Percentiles rank a stretch among this genome's conserved stretches.
Conservation (phyloP, 2,888 invertebrate genomes). For the Drosophila infuscata region DNA sequence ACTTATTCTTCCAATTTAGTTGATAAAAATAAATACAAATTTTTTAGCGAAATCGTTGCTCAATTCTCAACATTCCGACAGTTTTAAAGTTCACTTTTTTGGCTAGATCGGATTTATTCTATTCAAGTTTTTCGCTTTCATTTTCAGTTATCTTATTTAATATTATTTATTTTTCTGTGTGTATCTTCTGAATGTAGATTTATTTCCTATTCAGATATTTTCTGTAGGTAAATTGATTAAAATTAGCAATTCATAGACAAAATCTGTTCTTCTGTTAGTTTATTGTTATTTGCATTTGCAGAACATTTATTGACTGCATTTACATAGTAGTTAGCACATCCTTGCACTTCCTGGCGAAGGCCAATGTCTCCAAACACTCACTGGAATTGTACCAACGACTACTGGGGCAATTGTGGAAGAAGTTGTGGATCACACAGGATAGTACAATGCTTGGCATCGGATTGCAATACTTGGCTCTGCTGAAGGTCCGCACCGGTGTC, state of each 20-base stretch:
- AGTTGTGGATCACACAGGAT: slow-evolving; percentile 68
- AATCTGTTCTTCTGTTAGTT: not conserved
- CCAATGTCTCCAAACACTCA: slow-evolving; percentile 68
- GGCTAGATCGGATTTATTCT: not conserved
- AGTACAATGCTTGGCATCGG: slow-evolving; percentile 70
- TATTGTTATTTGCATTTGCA: not conserved
- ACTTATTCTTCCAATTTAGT: not conserved
- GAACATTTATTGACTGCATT: not conserved
- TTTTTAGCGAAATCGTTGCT: not conserved
- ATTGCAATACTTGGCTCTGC: slow-evolving; percentile 46
- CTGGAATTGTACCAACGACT: slow-evolving; percentile 69
- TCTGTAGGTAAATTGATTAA: not conserved
- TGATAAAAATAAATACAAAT: not conserved
- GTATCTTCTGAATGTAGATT: not conserved
- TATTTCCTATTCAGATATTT: not conserved
- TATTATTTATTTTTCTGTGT: not conserved
- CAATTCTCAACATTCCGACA: not conserved
- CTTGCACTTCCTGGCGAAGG: slow-evolving; percentile 71
- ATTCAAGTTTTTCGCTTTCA: not conserved
- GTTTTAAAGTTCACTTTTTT: not conserved
- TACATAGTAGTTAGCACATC: slow-evolving; percentile 75
- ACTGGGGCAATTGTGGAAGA: slow-evolving; percentile 75
- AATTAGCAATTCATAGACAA: not conserved
- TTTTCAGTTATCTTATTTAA: not conserved
- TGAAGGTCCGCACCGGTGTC: slow-evolving; percentile 47